Evolutionary conservation across 2,888 invertebrate species (phyloP).

Genomic region (Dicyrtomina minuta): DNA sequence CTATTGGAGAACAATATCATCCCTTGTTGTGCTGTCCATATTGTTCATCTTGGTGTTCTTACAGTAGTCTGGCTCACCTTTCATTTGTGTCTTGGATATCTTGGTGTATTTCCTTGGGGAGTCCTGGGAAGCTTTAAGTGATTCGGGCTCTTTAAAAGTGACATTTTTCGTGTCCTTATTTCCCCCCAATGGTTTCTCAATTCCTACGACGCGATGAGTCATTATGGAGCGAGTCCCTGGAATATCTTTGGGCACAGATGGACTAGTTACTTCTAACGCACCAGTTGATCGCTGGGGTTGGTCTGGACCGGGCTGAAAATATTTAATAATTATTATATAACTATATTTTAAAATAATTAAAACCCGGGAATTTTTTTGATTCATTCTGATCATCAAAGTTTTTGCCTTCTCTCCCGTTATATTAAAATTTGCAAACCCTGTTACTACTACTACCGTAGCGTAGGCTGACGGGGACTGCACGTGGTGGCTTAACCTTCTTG

Average conservation of each 20-base stretch:
- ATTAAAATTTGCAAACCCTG: no score
- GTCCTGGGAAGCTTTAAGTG: slow-evolving; percentile 28
- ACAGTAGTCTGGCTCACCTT: slow-evolving; percentile 38
- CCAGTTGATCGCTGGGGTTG: not conserved
- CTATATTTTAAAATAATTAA: not conserved
- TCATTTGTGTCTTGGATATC: slow-evolving; percentile 52
- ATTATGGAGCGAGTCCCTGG: not conserved
- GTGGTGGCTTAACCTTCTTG: no score
- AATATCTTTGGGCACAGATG: not conserved
- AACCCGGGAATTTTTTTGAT: not conserved
- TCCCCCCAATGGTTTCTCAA: not conserved
- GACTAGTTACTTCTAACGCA: no score
- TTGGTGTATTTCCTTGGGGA: slow-evolving; percentile 49
- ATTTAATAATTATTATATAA: not conserved
- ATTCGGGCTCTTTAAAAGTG: slow-evolving; percentile 30
- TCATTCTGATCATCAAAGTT: no score
- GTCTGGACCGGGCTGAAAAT: slow-evolving; percentile 7
- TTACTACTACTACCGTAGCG: no score
- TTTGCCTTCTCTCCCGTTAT: no score
- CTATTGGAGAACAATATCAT: no score
- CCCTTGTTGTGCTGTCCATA: no score
- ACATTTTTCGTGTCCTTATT: slow-evolving; percentile 31
- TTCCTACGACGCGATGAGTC: slow-evolving; percentile 14
- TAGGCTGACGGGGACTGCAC: no score
- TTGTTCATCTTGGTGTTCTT: no score